Evolutionary conservation across 2,113 vertebrate species (phyloP), one percentile per base, ranked within the genome.

Genomic region (Triplophysa siluroides): DNA sequence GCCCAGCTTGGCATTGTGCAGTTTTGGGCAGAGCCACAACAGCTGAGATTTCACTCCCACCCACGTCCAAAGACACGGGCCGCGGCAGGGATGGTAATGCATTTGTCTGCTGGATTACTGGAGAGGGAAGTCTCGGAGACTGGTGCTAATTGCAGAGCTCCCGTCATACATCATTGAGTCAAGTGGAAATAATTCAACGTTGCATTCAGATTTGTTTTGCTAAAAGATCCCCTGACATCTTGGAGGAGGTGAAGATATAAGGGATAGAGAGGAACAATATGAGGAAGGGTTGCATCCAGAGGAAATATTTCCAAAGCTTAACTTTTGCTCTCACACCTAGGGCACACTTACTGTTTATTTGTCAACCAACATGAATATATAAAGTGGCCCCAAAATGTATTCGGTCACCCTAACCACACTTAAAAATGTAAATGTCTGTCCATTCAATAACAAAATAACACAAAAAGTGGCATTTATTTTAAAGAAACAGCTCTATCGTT

Each of bases 161-260:
- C 82, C 81, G 89, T 90, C 88, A 90, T 87, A 89, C 89, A 89
- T 88, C 86, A 84, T 85, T 80, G 88, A 90, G 82, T 87, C 83
- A 87, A 86, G 90, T 91, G 88, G 89, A 88, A 91, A 91, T 90
- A 89, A 90, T 88, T 92, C 81, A 85, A 88, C 82, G 83, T 82
- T 85, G 83, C 85, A 83, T 90, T 84, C 75, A 50, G 74, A 85
- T 90, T 91, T 90, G 88, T 91, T 90, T 88, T 85, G 88, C 88
- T 88, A 88, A 86, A 87, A 83, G 58, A 80, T 89, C 81, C 63
- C 38, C 29, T 82, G 85, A 86, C 77, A 47, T 43, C 62, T 12
- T 12, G 82, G 70, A 87, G 82, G 72, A 83, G 82, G 77, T 33
- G 16, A 54, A 78, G 75, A 87, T 74, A 41, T 8, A 19, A 58